Evolutionary conservation across 2,888 invertebrate genomes (phyloP), one percentile per base, ranked within the genome.

Genomic region (Pandemis cinnamomeana): DNA sequence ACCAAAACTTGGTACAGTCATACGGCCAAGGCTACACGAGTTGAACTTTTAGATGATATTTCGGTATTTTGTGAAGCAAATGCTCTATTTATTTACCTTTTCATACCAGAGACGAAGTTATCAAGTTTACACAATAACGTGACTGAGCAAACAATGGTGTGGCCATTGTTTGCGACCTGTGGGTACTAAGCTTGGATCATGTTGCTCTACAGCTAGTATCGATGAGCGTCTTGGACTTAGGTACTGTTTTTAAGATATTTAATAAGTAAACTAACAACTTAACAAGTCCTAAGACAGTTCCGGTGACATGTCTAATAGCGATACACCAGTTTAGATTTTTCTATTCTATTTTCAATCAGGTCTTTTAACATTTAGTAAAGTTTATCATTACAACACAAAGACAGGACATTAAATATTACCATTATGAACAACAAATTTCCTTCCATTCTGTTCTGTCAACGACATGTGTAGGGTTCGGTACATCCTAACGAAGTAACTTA

Each of bases 121-220:
- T 44, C 27, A 13, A 70, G 20, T 53, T 70, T 53, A 63, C 70
- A 41, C 62, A 11, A 63, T 62, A 61, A 67, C n/a, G 15, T 44
- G 67, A 55, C 48, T 72, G 42, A 15, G 13, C 46, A 58, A 72
- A 72, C 46, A 41, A 62, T 44, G 72, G 72, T 10, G 44, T 63
- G 63, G 62, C 44, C 67, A 20, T 63, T 71, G 58, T 60, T 64
- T 58, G 66, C 36, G 11, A 60, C 48, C 10, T 62, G 62, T 67
- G 15, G 44, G 46, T 68, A 67, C 62, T 46, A 36, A 55, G 55
- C 36, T 55, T 44, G 48, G 46, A 27, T 44, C 67, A 48, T 61
- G 51, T 53, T 61, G 67, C 60, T 11, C 42, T 61, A n/a, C 11
- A 7, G 44, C 51, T 48, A 46, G 11, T 51, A 71, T 60, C 27